These are phyloP conservation scores for Mesembrinibis cayennensis DNA, from an alignment of 2,113 vertebrate genomes.

Conservation along the genomic window DNA sequence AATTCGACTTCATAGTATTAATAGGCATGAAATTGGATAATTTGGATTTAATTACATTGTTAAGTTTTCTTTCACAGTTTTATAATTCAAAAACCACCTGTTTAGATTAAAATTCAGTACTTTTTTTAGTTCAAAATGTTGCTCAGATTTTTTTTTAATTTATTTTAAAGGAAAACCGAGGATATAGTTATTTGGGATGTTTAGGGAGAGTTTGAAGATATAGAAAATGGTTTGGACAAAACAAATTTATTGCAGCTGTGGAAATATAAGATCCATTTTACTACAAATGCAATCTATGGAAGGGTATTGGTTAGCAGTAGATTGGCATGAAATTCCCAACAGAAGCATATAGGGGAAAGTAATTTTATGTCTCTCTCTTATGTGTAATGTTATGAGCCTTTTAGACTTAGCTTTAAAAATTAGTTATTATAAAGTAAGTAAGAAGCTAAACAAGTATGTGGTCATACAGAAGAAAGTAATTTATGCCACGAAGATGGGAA, in stretches of 20 bases:
- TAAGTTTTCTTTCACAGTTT: conserved; percentile 47
- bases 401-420: background rate
- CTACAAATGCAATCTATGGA: conserved; percentile 1
- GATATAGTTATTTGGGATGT: background rate
- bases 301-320: background rate
- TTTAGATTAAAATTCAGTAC: conserved; percentile 35
- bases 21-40: conserved; percentile 71
- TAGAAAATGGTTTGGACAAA: conserved; percentile 1
- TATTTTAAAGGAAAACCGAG: background rate
- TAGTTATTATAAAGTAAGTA: background rate
- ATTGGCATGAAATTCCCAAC: conserved; percentile 39
- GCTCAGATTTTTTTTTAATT: background rate
- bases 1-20: conserved; percentile 61
- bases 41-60: conserved; percentile 68
- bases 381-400: background rate
- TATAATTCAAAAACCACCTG: conserved; percentile 56
- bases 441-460: background rate
- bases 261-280: conserved; percentile 17
- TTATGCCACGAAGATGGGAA: background rate
- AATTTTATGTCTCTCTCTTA: conserved; percentile 12
- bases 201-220: conserved; percentile 24
- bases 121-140: conserved; percentile 17
- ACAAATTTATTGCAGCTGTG: conserved; percentile 14
- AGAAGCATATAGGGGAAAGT: conserved; percentile 9
- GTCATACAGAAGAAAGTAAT: background rate